phyloP scores from a whole-genome alignment of 2,888 invertebrate genomes.

The Heteromyza rotundicornis region DNA sequence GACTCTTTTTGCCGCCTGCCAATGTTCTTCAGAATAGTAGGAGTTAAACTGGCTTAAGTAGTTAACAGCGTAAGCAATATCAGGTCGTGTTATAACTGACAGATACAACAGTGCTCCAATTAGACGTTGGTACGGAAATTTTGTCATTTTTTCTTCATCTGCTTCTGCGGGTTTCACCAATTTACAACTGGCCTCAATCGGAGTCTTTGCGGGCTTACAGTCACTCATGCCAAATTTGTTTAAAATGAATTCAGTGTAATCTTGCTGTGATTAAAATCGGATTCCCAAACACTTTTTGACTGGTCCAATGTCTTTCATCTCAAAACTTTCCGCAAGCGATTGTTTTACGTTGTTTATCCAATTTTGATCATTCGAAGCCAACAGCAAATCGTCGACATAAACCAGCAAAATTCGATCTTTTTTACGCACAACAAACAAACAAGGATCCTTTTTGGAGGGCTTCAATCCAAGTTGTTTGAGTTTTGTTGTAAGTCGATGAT shows the following conservation, averaged over 20 bases:
- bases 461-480: neutral
- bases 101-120: conserved; percentile 29
- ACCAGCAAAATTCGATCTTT: too few relatives aligned
- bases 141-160: too few relatives aligned
- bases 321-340: neutral
- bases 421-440: neutral
- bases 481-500: neutral
- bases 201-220: too few relatives aligned
- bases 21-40: conserved; percentile 26
- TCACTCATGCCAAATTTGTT: too few relatives aligned
- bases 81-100: conserved; percentile 25
- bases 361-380: neutral
- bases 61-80: conserved; percentile 22
- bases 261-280: neutral
- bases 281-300: neutral
- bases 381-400: too few relatives aligned
- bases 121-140: conserved; percentile 28
- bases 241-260: too few relatives aligned
- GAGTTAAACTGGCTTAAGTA: conserved; percentile 28
- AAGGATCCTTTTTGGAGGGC: neutral
- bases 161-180: too few relatives aligned
- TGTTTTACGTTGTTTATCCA: neutral
- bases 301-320: neutral
- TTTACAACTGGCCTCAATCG: too few relatives aligned
- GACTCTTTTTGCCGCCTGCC: conserved; percentile 30